Conservation (phyloP, 2,888 invertebrate species). For the Yponomeuta cagnagella region DNA sequence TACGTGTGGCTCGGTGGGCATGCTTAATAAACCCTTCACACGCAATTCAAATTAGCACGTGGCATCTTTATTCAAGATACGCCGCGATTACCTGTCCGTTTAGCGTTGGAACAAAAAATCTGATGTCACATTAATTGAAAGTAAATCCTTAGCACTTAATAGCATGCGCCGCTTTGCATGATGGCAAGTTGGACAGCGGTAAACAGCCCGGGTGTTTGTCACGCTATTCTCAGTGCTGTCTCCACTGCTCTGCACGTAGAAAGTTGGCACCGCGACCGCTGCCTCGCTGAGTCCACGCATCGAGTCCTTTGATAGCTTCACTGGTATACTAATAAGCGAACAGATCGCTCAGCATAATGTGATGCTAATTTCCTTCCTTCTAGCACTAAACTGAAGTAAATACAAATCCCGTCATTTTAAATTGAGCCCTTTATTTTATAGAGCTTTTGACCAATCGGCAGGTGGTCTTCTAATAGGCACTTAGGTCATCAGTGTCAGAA, state of each 20-base stretch:
- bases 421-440: no score
- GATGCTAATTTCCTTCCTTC: background rate
- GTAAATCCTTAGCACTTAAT: conserved; percentile 5
- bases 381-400: background rate
- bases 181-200: conserved; percentile 6
- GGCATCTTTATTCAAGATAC: background rate
- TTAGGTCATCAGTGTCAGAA: no score
- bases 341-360: background rate
- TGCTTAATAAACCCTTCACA: background rate
- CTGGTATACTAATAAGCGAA: background rate
- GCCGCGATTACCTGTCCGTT: background rate
- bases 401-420: no score
- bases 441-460: no score
- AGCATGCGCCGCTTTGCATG: conserved; percentile 18
- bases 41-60: background rate
- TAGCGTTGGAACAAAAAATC: background rate
- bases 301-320: background rate
- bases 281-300: conserved; percentile 22
- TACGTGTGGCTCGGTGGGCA: no score
- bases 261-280: conserved; percentile 18
- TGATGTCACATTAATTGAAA: conserved; percentile 5
- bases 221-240: conserved; percentile 29
- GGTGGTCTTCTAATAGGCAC: no score
- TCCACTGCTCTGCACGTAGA: conserved; percentile 7
- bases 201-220: conserved; percentile 24